Conservation (phyloP, 2,113 vertebrate genomes). For the Salvelinus namaycush region DNA sequence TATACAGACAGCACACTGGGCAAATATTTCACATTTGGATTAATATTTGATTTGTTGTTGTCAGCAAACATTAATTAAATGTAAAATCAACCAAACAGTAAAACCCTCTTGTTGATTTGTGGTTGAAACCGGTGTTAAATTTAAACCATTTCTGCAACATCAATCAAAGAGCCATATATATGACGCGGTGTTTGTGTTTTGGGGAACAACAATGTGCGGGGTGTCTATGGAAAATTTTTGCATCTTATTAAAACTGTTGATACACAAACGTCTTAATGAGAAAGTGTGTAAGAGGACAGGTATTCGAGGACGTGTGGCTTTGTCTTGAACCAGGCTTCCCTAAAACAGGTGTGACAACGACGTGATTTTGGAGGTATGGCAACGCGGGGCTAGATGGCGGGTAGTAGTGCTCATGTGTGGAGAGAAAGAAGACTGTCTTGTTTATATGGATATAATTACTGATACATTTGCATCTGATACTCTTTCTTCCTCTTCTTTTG, state of each 20-base stretch:
- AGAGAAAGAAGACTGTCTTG: neutral
- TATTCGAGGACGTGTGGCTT: too few relatives aligned
- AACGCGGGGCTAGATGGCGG: neutral
- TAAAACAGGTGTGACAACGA: neutral
- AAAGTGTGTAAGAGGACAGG: neutral
- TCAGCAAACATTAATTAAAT: too few relatives aligned
- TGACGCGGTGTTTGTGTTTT: too few relatives aligned
- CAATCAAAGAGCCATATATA: too few relatives aligned
- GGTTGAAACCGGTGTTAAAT: too few relatives aligned
- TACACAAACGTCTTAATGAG: neutral
- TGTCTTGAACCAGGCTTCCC: neutral
- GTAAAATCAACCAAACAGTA: too few relatives aligned
- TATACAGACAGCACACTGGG: too few relatives aligned
- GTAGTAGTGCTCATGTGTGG: neutral
- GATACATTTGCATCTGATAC: neutral
- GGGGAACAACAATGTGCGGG: too few relatives aligned
- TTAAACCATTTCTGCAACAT: too few relatives aligned
- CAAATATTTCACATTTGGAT: too few relatives aligned
- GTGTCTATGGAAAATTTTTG: neutral
- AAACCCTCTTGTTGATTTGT: too few relatives aligned
- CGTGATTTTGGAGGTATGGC: neutral
- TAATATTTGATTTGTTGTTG: too few relatives aligned
- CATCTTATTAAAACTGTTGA: neutral
- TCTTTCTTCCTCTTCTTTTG: neutral
- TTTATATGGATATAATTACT: neutral